These are phyloP conservation scores for Onychostruthus taczanowskii DNA, from an alignment of 2,113 vertebrate species.

Conservation along the genomic window DNA sequence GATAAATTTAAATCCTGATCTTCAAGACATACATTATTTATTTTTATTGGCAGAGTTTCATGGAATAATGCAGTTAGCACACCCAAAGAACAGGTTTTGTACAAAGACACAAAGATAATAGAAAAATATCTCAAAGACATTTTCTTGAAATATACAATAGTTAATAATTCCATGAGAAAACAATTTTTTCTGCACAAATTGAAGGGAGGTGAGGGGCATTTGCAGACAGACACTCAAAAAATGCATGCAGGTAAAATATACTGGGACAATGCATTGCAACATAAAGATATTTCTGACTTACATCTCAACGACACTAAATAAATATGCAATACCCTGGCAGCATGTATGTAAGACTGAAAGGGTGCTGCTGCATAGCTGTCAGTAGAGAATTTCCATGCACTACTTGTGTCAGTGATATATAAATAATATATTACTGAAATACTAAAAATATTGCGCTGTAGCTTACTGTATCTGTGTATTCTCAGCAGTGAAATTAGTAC, in stretches of 20 bases:
- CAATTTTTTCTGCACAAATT: not conserved
- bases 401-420: not conserved
- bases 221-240: not conserved
- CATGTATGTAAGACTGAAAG: not conserved
- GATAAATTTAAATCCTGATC: not conserved
- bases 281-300: not conserved
- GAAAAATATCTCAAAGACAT: not conserved
- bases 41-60: not conserved
- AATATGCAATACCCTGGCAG: not conserved
- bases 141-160: not conserved
- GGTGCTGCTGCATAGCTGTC: not conserved
- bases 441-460: not conserved
- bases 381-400: not conserved
- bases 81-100: not conserved
- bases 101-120: not conserved
- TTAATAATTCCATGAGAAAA: not conserved
- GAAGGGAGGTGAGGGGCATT: rapidly evolving
- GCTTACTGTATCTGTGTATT: not conserved
- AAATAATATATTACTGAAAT: not conserved
- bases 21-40: not conserved
- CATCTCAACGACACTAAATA: not conserved
- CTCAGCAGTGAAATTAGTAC: not conserved
- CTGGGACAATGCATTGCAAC: not conserved
- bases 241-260: not conserved
- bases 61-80: not conserved